These are phyloP conservation scores for Columbina picui DNA, from an alignment of 2,113 vertebrate genomes.

Conservation along the genomic window DNA sequence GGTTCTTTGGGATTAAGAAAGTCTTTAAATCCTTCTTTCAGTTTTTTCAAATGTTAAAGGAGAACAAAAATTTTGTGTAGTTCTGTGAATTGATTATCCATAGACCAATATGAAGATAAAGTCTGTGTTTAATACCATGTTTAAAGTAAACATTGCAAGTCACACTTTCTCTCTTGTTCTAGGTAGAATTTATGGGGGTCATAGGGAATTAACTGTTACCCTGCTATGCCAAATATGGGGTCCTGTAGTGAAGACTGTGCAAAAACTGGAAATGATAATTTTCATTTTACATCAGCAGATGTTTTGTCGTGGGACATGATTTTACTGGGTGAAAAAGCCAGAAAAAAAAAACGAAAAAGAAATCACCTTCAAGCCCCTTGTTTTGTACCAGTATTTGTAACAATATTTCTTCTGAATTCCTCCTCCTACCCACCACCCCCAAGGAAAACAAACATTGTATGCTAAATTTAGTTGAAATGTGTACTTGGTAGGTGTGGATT, in stretches of 20 bases:
- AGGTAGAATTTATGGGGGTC: not conserved
- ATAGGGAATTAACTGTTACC: not conserved
- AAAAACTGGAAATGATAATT: not conserved
- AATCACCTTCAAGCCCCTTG: not conserved
- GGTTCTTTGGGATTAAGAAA: not conserved
- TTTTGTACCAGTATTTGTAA: not conserved
- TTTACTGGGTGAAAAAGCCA: not conserved
- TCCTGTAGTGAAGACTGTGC: not conserved
- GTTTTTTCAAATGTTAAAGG: not conserved
- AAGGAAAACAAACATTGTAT: not conserved
- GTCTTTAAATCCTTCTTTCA: not conserved
- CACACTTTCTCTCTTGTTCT: not conserved
- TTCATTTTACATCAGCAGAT: not conserved
- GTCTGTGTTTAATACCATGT: not conserved
- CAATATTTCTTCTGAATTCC: not conserved
- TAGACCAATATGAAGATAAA: not conserved
- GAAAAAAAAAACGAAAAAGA: not conserved
- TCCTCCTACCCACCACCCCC: fast-evolving
- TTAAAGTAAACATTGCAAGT: not conserved
- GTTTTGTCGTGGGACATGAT: not conserved
- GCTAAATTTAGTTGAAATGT: not conserved
- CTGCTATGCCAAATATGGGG: too few relatives aligned
- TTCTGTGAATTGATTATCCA: not conserved
- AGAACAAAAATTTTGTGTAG: not conserved
- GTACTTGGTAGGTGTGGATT: not conserved